Conservation (phyloP, 2,113 vertebrate genomes). For the Nothocercus julius region DNA sequence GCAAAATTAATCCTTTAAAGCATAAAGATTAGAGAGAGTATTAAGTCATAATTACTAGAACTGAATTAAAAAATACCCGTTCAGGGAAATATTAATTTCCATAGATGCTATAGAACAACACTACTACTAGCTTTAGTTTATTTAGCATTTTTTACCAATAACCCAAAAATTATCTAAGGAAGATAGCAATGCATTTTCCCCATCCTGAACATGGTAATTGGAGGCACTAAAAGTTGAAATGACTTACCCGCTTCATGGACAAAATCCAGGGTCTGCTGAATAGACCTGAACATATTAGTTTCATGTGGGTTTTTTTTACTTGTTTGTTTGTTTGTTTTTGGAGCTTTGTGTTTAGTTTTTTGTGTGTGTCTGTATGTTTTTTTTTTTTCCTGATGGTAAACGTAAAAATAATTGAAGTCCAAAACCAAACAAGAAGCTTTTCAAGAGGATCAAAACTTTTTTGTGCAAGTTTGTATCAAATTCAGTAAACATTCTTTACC, state of each 20-base stretch:
- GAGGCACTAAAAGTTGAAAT: not conserved
- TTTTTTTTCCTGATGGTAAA: not conserved
- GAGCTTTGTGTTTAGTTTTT: too few species aligned
- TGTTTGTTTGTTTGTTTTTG: too few species aligned
- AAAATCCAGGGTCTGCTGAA: not conserved
- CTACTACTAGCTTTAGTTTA: accelerated
- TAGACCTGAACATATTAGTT: not conserved
- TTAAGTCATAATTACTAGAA: not conserved
- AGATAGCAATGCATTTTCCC: accelerated
- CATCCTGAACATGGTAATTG: not conserved
- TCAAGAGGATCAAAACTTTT: not conserved
- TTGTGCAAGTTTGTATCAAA: not conserved
- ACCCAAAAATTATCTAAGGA: not conserved
- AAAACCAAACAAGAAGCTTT: not conserved
- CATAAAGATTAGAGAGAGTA: not conserved
- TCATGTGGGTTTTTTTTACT: not conserved
- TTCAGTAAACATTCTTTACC: not conserved
- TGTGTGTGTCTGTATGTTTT: too few species aligned
- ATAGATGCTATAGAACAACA: not conserved
- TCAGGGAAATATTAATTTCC: not conserved
- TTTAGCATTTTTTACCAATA: not conserved
- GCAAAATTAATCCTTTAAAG: slow-evolving; percentile 26
- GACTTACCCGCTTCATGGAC: not conserved
- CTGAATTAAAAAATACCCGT: not conserved
- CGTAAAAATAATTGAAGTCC: not conserved